Percentiles rank a stretch among this genome's conserved stretches.
Conservation (phyloP, 2,113 vertebrate genomes). For the Grallaria varia region DNA sequence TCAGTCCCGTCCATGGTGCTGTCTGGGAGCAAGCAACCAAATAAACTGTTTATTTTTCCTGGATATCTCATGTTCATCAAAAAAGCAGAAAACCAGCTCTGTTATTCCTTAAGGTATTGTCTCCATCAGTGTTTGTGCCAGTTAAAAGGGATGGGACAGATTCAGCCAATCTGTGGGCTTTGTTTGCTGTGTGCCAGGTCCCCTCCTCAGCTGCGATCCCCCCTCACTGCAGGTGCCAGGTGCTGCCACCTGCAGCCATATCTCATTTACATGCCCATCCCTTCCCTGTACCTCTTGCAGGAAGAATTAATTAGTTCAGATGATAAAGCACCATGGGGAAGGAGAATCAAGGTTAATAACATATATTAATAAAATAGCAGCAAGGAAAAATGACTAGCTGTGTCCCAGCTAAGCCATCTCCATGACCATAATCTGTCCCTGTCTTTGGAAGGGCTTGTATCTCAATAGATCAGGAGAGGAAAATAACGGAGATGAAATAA, state of each 20-base stretch:
- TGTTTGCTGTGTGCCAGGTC: background rate
- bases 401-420: constrained; percentile 43
- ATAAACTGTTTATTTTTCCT: fast-evolving
- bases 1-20: fast-evolving
- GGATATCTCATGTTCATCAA: background rate
- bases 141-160: background rate
- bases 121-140: background rate
- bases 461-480: constrained; percentile 10
- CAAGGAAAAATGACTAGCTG: constrained; percentile 28
- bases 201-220: background rate
- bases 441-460: background rate
- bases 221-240: background rate
- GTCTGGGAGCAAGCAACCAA: fast-evolving
- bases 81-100: background rate
- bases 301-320: constrained; percentile 53
- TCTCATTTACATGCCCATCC: background rate
- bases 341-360: constrained; percentile 63
- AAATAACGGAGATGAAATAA: background rate
- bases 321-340: constrained; percentile 41
- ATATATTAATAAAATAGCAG: constrained; percentile 60
- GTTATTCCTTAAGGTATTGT: background rate
- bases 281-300: background rate
- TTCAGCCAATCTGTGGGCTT: fast-evolving
- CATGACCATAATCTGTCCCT: background rate
- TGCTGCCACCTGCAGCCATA: fast-evolving